Conservation (phyloP, 1,140 invertebrate species). For the Thalassaphorura encarpata region DNA sequence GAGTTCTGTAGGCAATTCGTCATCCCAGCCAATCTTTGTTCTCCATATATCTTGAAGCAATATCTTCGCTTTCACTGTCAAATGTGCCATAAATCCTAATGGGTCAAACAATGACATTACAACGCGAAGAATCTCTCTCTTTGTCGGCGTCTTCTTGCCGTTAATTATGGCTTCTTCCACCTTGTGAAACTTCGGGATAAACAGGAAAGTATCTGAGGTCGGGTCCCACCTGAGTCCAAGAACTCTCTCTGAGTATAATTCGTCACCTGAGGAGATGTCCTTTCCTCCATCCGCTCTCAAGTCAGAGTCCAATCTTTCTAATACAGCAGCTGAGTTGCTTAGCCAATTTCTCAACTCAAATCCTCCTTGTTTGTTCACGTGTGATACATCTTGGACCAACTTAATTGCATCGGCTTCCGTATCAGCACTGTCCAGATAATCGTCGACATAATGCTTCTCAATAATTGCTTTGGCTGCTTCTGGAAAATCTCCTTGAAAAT, state of each 20-base stretch:
- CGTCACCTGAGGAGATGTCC: background rate
- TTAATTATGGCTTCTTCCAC: background rate
- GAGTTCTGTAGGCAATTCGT: background rate
- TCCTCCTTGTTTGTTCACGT: slow-evolving; percentile 1
- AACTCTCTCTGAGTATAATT: background rate
- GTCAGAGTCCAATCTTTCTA: background rate
- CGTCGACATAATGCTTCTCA: slow-evolving; percentile 20
- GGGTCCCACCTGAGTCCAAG: slow-evolving; percentile 12
- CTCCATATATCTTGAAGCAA: slow-evolving; percentile 23
- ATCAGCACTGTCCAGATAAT: slow-evolving; percentile 18
- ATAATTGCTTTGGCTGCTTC: slow-evolving; percentile 7
- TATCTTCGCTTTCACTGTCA: slow-evolving; percentile 11
- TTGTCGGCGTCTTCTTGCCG: slow-evolving; percentile 4
- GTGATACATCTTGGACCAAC: background rate
- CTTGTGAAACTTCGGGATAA: background rate
- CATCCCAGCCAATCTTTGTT: slow-evolving; percentile 18
- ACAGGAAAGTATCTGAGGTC: slow-evolving; percentile 2
- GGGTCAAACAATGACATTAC: slow-evolving; percentile 22
- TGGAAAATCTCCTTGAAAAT: slow-evolving; percentile 3
- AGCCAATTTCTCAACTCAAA: slow-evolving; percentile 12
- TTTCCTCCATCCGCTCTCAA: background rate
- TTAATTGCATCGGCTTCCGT: slow-evolving; percentile 15
- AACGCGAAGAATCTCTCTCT: slow-evolving; percentile 3
- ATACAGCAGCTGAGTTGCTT: background rate
- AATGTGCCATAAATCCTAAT: slow-evolving; percentile 13